Conservation (phyloP, 1,140 invertebrate species). For the Trichomalopsis sarcophagae region DNA sequence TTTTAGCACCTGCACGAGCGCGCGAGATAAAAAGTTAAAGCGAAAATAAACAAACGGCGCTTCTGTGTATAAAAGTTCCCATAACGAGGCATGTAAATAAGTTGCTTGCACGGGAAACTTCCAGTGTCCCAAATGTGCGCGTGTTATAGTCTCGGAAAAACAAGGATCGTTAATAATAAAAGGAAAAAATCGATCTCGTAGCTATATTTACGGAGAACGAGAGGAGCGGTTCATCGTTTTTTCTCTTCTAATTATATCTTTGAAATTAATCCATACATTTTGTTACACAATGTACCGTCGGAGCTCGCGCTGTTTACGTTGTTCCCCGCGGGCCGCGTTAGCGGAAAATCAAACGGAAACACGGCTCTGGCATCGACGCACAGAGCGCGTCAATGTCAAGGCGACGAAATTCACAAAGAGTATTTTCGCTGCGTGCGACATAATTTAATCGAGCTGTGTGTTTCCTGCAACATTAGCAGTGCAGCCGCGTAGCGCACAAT, state of each 20-base stretch:
- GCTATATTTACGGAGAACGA: not conserved
- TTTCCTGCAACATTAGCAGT: constrained; percentile 54
- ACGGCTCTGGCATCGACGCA: not conserved
- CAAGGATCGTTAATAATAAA: not conserved
- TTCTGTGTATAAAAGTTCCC: not conserved
- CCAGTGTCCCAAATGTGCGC: constrained; percentile 8
- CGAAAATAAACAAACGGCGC: not conserved
- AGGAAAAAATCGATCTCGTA: not conserved
- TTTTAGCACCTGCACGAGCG: not conserved
- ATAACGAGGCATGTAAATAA: not conserved
- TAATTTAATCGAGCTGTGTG: constrained; percentile 22
- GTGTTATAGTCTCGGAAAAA: not conserved
- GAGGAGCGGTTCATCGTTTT: not conserved
- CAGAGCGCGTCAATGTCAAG: constrained; percentile 1
- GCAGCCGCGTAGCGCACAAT: constrained; percentile 35
- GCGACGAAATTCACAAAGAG: constrained; percentile 5
- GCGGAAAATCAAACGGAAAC: not conserved
- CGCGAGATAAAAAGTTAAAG: not conserved
- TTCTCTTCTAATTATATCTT: not conserved
- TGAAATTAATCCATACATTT: not conserved
- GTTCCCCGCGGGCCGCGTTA: too few species aligned
- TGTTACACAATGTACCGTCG: too few species aligned
- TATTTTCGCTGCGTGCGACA: constrained; percentile 13
- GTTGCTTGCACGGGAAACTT: not conserved
- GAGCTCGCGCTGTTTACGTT: too few species aligned